Percentiles rank a stretch among this genome's conserved stretches.
Conservation (phyloP, 1,140 invertebrate genomes). For the Drosophila littoralis region DNA sequence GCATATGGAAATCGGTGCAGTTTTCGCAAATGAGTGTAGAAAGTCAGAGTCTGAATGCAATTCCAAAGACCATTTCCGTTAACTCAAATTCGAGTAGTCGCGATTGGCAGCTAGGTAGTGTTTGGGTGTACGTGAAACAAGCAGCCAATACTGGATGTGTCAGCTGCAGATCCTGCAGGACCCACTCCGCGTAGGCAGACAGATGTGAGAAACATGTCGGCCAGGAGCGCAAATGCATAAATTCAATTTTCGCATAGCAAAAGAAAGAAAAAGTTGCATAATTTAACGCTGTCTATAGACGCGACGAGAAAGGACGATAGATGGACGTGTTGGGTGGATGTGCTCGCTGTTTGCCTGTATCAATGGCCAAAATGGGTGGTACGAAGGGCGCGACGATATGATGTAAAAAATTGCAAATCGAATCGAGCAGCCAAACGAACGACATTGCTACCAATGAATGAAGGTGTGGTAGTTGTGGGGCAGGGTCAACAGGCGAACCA, state of each 20-base stretch:
- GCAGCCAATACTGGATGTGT: conserved; percentile 1
- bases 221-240: conserved; percentile 63
- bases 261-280: conserved; percentile 59
- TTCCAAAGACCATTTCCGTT: too few relatives aligned
- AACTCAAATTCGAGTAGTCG: background rate
- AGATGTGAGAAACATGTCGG: conserved; percentile 10
- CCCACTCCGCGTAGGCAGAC: background rate
- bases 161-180: conserved; percentile 22
- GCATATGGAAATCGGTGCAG: too few relatives aligned
- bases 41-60: too few relatives aligned
- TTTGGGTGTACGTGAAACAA: background rate
- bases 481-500: too few relatives aligned
- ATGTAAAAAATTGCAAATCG: conserved; percentile 79
- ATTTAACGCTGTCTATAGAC: conserved; percentile 71
- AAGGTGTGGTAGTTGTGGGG: background rate
- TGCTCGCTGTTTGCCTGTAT: conserved; percentile 18
- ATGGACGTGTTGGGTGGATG: conserved; percentile 17
- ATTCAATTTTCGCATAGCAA: conserved; percentile 63
- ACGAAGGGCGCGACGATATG: conserved; percentile 11
- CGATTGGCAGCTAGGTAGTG: background rate
- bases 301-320: conserved; percentile 33
- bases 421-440: conserved; percentile 65
- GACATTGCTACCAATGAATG: conserved; percentile 34
- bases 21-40: too few relatives aligned
- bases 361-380: conserved; percentile 16